Conservation (phyloP, 1,140 invertebrate species). For the Bombus sylvicola region DNA sequence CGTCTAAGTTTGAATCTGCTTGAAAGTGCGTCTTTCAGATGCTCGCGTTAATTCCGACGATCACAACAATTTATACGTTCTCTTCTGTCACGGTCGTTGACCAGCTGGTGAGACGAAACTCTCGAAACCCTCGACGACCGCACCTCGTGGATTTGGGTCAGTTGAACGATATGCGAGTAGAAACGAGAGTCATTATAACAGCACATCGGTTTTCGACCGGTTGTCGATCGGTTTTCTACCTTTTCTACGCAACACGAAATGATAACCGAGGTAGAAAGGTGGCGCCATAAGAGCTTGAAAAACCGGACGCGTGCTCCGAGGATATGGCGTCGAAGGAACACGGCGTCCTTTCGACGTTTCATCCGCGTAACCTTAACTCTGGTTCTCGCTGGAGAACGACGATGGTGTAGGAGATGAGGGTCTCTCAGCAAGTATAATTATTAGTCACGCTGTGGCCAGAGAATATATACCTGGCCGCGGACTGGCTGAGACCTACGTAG, state of each 20-base stretch:
- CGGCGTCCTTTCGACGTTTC: conserved; percentile 1
- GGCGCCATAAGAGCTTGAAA: background rate
- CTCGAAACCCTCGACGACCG: background rate
- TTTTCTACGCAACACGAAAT: background rate
- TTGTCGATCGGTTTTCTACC: background rate
- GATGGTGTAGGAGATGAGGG: conserved; percentile 61
- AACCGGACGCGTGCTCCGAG: background rate
- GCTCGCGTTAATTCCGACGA: background rate
- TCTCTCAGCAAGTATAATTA: conserved; percentile 69
- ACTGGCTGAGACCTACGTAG: conserved; percentile 58
- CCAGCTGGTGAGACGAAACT: background rate
- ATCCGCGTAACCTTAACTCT: conserved; percentile 40
- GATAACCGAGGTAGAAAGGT: background rate
- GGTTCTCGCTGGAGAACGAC: conserved; percentile 45
- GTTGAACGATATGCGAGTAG: conserved; percentile 9
- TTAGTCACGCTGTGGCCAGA: conserved; percentile 68
- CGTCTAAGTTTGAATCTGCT: too few species aligned
- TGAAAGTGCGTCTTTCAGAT: too few species aligned
- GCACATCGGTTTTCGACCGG: background rate
- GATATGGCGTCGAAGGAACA: background rate
- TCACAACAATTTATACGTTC: conserved; percentile 12
- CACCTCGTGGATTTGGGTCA: conserved; percentile 3
- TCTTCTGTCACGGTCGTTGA: background rate
- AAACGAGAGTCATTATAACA: background rate
- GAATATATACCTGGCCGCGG: conserved; percentile 59